These are phyloP conservation scores for Sciurus niger DNA, from an alignment of 2,113 vertebrate genomes.

Conservation along the genomic window DNA sequence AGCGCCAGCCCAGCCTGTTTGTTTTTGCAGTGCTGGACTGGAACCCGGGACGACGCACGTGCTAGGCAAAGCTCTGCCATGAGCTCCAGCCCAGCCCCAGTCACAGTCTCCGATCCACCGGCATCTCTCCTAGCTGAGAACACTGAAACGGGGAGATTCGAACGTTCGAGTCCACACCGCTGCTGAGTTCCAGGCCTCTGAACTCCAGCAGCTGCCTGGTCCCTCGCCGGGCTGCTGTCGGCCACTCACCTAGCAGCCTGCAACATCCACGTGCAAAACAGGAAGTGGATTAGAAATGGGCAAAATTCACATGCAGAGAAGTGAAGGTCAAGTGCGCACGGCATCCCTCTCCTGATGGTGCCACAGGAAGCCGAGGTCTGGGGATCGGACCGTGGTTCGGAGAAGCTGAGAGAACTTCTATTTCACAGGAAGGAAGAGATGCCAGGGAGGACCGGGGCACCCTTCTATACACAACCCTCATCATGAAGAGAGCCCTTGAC, in stretches of 20 bases:
- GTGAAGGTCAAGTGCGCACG: too few relatives aligned
- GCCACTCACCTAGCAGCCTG: rapidly evolving
- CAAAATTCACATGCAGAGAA: background rate
- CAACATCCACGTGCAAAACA: rapidly evolving
- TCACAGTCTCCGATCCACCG: background rate
- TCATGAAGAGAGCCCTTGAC: background rate
- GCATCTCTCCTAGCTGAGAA: background rate
- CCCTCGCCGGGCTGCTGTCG: background rate
- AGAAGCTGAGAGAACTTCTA: background rate
- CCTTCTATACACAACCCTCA: background rate
- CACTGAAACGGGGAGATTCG: background rate
- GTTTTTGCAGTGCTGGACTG: background rate
- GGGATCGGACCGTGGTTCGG: background rate
- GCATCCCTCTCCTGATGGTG: background rate
- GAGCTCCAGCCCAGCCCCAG: background rate
- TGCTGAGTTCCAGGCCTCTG: background rate
- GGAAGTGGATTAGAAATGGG: background rate
- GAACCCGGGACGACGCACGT: background rate
- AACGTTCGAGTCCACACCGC: rapidly evolving
- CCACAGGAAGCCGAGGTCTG: background rate
- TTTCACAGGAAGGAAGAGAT: background rate
- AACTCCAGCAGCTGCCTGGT: background rate
- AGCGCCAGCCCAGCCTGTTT: background rate
- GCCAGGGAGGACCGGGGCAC: background rate
- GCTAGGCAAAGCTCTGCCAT: background rate